Evolutionary conservation across 2,113 vertebrate species (phyloP).

Genomic region (Theristicus caerulescens): DNA sequence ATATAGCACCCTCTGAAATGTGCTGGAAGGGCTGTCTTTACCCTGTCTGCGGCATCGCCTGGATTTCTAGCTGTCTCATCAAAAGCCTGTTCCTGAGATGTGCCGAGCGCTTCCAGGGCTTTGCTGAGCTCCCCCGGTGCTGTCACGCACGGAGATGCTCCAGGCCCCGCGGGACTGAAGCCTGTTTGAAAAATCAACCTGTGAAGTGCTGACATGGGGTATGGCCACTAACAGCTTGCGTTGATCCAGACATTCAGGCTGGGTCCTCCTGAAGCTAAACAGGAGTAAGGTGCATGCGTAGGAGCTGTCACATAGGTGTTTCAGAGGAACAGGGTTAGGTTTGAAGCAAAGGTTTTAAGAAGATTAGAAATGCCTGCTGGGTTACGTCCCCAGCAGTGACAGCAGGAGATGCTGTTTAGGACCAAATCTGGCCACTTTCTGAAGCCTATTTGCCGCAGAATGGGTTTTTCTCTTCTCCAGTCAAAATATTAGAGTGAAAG

Average conservation of each 20-base stretch:
- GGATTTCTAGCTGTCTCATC: conserved; percentile 18
- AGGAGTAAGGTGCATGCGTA: background rate
- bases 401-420: background rate
- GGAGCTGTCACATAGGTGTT: background rate
- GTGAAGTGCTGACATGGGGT: background rate
- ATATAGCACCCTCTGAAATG: conserved; percentile 16
- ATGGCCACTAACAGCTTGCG: background rate
- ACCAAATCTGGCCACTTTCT: background rate
- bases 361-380: background rate
- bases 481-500: background rate
- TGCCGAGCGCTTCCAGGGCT: background rate
- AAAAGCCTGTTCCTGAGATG: background rate
- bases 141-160: background rate
- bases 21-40: conserved; percentile 9
- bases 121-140: background rate
- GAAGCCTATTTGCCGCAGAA: background rate
- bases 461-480: background rate
- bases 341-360: background rate
- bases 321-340: background rate
- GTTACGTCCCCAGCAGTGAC: background rate
- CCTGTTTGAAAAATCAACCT: background rate
- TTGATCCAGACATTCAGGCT: background rate
- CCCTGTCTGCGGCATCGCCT: background rate
- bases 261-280: background rate
- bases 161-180: background rate